phyloP scores from a whole-genome alignment of 2,113 vertebrate species.

The Saguinus midas region DNA sequence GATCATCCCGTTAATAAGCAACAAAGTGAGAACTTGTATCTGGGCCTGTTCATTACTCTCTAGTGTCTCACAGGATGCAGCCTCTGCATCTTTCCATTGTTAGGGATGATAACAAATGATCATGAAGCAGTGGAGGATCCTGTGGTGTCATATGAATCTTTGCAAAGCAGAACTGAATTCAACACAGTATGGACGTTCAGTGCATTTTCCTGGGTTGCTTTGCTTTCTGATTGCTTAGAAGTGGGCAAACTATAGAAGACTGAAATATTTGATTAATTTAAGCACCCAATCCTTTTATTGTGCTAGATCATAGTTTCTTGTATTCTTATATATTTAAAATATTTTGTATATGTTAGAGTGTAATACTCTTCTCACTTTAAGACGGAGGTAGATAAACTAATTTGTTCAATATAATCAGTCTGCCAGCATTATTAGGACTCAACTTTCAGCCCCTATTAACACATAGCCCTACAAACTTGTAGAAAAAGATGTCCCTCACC shows the following conservation, averaged over 20 bases:
- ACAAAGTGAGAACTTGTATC: neutral
- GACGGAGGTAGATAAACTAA: neutral
- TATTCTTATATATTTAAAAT: neutral
- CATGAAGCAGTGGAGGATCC: neutral
- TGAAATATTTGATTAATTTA: neutral
- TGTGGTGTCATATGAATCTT: neutral
- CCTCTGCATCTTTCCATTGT: neutral
- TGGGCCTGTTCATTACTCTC: neutral
- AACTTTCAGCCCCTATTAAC: neutral
- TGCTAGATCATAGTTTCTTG: neutral
- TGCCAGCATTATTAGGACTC: neutral
- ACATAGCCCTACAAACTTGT: neutral
- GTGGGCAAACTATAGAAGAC: neutral
- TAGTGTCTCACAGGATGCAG: neutral
- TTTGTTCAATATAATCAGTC: neutral
- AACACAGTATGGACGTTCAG: neutral
- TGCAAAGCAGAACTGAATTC: neutral
- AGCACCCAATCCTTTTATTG: neutral
- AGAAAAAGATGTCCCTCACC: neutral
- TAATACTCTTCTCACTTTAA: slow-evolving; percentile 35
- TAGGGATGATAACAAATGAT: neutral
- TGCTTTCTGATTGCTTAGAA: neutral
- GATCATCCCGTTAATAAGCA: neutral
- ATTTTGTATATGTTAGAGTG: neutral
- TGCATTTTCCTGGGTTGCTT: neutral